Evolutionary conservation across 1,140 invertebrate species (phyloP).

Genomic region (Bombus sylvicola): DNA sequence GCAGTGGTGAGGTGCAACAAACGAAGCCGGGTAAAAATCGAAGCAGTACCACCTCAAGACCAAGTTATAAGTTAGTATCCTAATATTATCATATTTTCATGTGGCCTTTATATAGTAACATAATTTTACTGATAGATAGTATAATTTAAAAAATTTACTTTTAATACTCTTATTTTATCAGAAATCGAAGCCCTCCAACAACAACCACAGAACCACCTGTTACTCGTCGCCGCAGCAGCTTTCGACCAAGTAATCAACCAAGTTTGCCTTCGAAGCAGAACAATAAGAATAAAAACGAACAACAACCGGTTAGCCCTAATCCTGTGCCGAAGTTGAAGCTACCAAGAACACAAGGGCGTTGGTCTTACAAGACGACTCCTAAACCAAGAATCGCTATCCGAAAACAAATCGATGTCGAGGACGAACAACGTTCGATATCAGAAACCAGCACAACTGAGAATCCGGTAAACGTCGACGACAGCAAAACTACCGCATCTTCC

Average conservation of each 20-base stretch:
- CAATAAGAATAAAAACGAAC: conserved; percentile 65
- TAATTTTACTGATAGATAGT: too few relatives aligned
- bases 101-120: too few relatives aligned
- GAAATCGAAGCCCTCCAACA: conserved; percentile 74
- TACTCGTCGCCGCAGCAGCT: conserved; percentile 76
- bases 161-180: conserved; percentile 30
- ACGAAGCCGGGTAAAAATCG: conserved; percentile 71
- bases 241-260: conserved; percentile 74
- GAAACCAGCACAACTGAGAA: conserved; percentile 61
- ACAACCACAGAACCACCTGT: conserved; percentile 75
- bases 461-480: conserved; percentile 50
- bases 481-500: conserved; percentile 16
- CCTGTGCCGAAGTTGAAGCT: conserved; percentile 87
- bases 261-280: conserved; percentile 63
- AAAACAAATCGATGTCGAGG: conserved; percentile 86
- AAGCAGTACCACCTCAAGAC: conserved; percentile 66
- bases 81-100: too few relatives aligned
- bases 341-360: conserved; percentile 89
- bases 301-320: conserved; percentile 30
- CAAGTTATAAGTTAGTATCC: conserved; percentile 76
- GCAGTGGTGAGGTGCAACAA: conserved; percentile 68
- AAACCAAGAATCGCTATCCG: conserved; percentile 92
- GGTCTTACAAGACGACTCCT: conserved; percentile 94
- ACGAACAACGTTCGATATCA: conserved; percentile 76
- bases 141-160: too few relatives aligned